phyloP scores from a whole-genome alignment of 2,113 vertebrate genomes.

The Illadopsis cleaveri region DNA sequence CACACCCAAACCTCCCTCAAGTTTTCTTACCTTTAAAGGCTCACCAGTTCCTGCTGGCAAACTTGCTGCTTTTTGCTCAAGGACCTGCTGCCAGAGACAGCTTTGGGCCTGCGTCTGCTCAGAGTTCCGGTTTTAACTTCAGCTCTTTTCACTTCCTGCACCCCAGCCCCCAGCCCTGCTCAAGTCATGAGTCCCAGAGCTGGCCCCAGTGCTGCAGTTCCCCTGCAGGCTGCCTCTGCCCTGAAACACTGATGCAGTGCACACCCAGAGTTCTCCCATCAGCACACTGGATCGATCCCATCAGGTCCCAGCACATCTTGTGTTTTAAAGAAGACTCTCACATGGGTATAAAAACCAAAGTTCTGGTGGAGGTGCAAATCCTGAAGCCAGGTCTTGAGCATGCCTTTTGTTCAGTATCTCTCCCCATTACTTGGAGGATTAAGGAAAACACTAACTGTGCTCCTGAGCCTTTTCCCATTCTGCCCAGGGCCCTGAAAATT shows the following conservation, averaged over 20 bases:
- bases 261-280: background rate
- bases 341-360: background rate
- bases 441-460: background rate
- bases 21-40: slow-evolving; percentile 33
- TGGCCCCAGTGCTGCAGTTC: background rate
- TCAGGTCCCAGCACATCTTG: background rate
- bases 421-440: background rate
- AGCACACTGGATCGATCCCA: background rate
- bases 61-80: background rate
- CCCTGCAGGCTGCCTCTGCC: background rate
- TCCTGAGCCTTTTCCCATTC: background rate
- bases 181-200: background rate
- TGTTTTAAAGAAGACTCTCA: background rate
- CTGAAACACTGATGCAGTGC: accelerated
- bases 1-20: background rate
- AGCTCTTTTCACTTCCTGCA: slow-evolving; percentile 9
- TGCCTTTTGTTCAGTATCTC: background rate
- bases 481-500: background rate
- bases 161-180: background rate
- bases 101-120: background rate
- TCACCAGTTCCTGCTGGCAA: background rate
- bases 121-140: slow-evolving; percentile 49
- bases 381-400: background rate
- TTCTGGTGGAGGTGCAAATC: background rate
- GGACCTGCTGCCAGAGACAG: background rate